Conservation (phyloP, 2,888 invertebrate species). For the Frankliniella intonsa region DNA sequence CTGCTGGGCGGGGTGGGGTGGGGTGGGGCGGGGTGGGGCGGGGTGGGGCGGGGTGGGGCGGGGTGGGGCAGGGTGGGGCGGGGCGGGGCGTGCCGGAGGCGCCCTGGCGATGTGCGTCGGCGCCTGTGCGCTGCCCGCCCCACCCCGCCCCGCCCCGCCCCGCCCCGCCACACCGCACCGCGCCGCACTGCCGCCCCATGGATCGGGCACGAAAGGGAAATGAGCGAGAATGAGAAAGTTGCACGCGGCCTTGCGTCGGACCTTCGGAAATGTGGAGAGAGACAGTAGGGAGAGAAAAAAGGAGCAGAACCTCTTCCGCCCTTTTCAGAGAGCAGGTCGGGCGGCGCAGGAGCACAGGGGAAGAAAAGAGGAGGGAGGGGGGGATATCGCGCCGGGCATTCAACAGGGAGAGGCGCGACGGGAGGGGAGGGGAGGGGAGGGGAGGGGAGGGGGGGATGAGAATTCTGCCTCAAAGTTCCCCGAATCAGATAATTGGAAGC, state of each 20-base stretch:
- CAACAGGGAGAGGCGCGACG: neutral
- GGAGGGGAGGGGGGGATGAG: neutral
- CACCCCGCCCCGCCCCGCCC: neutral
- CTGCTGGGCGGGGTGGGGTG: neutral
- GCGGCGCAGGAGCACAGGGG: neutral
- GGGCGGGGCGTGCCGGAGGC: neutral
- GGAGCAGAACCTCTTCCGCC: neutral
- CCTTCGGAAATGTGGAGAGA: neutral
- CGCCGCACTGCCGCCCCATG: neutral
- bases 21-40: neutral
- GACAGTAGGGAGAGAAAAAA: neutral
- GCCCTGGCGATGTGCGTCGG: neutral
- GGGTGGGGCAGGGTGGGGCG: neutral
- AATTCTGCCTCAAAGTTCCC: constrained; percentile 10
- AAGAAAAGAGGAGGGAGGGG: neutral
- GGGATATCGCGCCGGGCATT: no score
- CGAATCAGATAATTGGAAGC: constrained; percentile 17
- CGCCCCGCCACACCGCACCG: neutral
- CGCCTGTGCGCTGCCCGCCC: neutral
- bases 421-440: neutral
- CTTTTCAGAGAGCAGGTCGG: neutral
- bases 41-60: neutral
- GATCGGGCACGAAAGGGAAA: neutral
- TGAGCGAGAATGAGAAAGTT: constrained; percentile 8
- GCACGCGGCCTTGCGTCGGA: neutral